These are phyloP conservation scores for Pyrrhosoma nymphula DNA, from an alignment of 2,888 invertebrate genomes.

Conservation along the genomic window DNA sequence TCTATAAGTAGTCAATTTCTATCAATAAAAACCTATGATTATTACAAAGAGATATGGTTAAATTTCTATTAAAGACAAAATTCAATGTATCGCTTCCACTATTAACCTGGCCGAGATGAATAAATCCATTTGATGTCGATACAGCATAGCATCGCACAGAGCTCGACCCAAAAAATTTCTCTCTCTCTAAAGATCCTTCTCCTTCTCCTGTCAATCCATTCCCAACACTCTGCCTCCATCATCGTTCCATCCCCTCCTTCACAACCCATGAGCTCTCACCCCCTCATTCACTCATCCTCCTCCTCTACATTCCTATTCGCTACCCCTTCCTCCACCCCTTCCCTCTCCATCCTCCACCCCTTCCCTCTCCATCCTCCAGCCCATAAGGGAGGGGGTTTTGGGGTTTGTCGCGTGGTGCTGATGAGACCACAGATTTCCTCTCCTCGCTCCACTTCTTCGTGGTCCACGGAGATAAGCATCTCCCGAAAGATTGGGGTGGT, in stretches of 20 bases:
- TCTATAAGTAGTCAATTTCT: too few species aligned
- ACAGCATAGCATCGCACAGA: too few species aligned
- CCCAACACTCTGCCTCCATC: too few species aligned
- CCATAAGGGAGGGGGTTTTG: background rate
- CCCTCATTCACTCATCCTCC: background rate
- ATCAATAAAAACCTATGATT: too few species aligned
- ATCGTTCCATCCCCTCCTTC: background rate
- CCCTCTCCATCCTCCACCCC: background rate
- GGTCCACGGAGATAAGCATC: background rate
- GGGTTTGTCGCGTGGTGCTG: constrained; percentile 1
- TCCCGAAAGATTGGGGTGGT: background rate
- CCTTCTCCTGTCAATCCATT: background rate
- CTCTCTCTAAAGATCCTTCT: background rate
- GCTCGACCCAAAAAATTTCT: background rate
- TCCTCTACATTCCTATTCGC: background rate
- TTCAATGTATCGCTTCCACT: too few species aligned
- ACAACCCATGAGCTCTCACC: background rate
- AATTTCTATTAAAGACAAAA: too few species aligned
- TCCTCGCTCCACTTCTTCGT: background rate
- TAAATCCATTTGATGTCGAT: too few species aligned
- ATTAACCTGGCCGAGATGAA: too few species aligned
- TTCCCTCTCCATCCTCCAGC: background rate
- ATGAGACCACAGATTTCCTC: background rate
- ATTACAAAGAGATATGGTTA: too few species aligned
- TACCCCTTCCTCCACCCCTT: background rate